phyloP scores from a whole-genome alignment of 2,797 vertebrate species.

The Eospalax fontanierii region DNA sequence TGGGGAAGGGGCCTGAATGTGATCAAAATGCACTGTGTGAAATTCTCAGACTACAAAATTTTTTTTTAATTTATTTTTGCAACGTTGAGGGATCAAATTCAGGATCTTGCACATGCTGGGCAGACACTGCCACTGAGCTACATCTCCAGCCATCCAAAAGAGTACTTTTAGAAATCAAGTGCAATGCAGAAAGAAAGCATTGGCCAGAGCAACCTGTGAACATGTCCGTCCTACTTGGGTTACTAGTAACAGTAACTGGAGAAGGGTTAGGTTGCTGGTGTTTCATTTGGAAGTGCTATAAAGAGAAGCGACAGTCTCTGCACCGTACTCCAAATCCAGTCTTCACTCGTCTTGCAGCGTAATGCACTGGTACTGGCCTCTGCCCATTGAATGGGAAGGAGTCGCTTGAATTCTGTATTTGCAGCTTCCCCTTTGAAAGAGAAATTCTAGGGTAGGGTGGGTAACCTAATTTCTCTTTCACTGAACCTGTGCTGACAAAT shows the following conservation, averaged over 20 bases:
- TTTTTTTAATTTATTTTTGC: not conserved
- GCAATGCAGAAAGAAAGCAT: slow-evolving; percentile 7
- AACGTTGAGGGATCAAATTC: not conserved
- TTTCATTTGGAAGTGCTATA: not conserved
- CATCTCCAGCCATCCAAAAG: not conserved
- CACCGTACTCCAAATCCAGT: not conserved
- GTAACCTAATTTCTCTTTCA: not conserved
- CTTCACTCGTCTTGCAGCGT: not conserved
- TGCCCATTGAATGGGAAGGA: not conserved
- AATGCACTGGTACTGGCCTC: not conserved
- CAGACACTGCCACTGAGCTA: not conserved
- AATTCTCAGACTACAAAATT: too few relatives aligned
- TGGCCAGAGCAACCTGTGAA: not conserved
- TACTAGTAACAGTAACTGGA: not conserved
- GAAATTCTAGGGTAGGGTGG: not conserved
- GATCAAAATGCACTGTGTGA: too few relatives aligned
- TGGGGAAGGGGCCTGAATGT: too few relatives aligned
- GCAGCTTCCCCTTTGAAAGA: not conserved
- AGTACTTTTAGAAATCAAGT: slow-evolving; percentile 4
- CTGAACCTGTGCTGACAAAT: not conserved
- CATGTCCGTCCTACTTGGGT: not conserved
- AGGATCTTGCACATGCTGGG: not conserved
- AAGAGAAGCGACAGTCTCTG: not conserved
- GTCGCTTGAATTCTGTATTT: slow-evolving; percentile 4
- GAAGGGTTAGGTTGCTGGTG: not conserved